Conservation (phyloP, 1,140 invertebrate genomes). For the Agrypnia vestita region DNA sequence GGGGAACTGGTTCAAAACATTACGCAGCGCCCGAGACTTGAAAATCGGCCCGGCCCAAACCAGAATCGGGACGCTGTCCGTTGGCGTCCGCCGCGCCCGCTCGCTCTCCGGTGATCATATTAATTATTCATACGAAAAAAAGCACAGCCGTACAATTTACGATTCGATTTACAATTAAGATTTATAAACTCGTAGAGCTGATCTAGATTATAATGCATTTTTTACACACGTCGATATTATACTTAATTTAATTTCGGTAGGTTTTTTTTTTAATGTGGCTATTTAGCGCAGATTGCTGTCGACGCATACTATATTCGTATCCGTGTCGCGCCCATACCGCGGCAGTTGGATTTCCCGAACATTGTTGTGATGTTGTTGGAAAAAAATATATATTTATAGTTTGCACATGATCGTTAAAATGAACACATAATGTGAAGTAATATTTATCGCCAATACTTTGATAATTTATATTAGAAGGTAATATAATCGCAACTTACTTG, state of each 20-base stretch:
- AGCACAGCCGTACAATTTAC: constrained; percentile 56
- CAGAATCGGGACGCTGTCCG: not conserved
- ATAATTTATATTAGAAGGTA: too few species aligned
- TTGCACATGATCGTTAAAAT: too few species aligned
- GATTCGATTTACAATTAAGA: constrained; percentile 61
- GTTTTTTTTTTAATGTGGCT: too few species aligned
- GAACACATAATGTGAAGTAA: too few species aligned
- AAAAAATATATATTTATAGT: too few species aligned
- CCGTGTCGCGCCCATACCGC: too few species aligned
- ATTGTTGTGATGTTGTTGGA: too few species aligned
- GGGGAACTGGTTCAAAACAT: constrained; percentile 20
- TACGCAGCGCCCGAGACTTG: not conserved
- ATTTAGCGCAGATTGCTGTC: too few species aligned
- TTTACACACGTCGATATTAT: not conserved
- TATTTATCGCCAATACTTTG: too few species aligned
- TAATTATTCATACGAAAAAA: constrained; percentile 54
- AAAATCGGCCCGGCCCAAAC: not conserved
- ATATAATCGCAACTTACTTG: constrained; percentile 81
- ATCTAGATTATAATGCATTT: constrained; percentile 9
- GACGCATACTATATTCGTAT: too few species aligned
- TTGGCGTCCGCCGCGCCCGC: constrained; percentile 21
- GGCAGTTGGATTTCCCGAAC: too few species aligned
- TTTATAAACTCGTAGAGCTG: constrained; percentile 13
- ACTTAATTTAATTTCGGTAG: too few species aligned
- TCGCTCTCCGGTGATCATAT: constrained; percentile 10